phyloP scores from a whole-genome alignment of 2,797 vertebrate genomes.

The Mormyrus hasselquistii region DNA sequence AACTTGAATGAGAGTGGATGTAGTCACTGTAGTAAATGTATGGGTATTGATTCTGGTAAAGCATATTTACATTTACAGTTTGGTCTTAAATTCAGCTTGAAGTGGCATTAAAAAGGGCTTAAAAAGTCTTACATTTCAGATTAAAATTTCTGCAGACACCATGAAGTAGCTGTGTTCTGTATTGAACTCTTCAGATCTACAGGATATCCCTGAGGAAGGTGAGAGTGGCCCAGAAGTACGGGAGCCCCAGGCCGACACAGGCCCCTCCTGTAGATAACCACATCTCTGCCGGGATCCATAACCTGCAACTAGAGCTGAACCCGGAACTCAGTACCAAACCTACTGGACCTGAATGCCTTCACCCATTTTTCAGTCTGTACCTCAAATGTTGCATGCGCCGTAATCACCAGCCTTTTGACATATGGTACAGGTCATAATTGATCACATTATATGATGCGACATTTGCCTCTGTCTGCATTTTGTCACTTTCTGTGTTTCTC shows the following conservation, averaged over 20 bases:
- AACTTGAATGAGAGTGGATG: background rate
- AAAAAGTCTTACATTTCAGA: background rate
- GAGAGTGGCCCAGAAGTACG: constrained; percentile 52
- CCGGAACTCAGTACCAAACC: background rate
- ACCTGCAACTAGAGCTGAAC: background rate
- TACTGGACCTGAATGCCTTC: background rate
- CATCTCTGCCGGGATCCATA: background rate
- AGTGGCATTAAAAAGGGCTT: background rate
- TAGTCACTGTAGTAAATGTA: background rate
- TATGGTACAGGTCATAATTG: background rate
- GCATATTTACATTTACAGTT: background rate
- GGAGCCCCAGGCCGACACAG: constrained; percentile 36
- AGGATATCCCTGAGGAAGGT: constrained; percentile 65
- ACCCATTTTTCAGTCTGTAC: background rate
- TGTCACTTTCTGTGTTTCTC: background rate
- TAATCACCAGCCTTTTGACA: background rate
- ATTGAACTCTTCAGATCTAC: constrained; percentile 61
- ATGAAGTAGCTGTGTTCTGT: background rate
- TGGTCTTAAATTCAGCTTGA: background rate
- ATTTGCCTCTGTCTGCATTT: background rate
- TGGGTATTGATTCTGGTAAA: background rate
- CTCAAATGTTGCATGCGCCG: background rate
- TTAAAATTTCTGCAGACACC: background rate
- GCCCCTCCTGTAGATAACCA: background rate
- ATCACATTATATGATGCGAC: background rate